These are phyloP conservation scores for Drosophila novamexicana DNA, from an alignment of 1,140 invertebrate genomes.

Conservation along the genomic window DNA sequence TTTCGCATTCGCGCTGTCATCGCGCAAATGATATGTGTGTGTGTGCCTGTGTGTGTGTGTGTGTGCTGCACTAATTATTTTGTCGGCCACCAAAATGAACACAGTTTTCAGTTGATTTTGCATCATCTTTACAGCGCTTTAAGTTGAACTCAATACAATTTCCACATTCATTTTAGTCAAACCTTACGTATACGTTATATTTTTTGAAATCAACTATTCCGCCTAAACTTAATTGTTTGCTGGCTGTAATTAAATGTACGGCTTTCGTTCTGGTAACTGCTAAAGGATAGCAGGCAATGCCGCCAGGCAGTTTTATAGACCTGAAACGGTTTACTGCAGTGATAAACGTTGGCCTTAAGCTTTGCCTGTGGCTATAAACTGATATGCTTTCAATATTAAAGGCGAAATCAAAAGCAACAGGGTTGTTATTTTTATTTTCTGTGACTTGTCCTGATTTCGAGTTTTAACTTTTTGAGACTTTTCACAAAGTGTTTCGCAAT, in stretches of 20 bases:
- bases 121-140: conserved; percentile 16
- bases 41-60: background rate
- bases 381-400: background rate
- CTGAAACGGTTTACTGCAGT: no score
- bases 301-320: no score
- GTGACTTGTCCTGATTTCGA: no score
- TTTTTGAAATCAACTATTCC: background rate
- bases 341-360: no score
- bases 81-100: conserved; percentile 61
- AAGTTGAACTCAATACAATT: conserved; percentile 14
- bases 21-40: conserved; percentile 41
- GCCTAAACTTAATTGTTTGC: no score
- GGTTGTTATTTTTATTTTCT: no score
- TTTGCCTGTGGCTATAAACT: no score
- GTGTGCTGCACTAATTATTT: conserved; percentile 35
- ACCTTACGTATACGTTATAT: conserved; percentile 52
- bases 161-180: background rate
- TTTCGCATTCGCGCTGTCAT: conserved; percentile 48
- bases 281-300: no score
- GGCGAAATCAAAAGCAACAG: background rate
- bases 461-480: no score
- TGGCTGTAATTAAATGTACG: no score
- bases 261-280: no score
- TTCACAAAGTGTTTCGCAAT: no score
- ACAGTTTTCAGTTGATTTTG: conserved; percentile 60